Base-by-base conservation (phyloP, 2,888 invertebrate genomes). In the Colostygia pectinataria region DNA sequence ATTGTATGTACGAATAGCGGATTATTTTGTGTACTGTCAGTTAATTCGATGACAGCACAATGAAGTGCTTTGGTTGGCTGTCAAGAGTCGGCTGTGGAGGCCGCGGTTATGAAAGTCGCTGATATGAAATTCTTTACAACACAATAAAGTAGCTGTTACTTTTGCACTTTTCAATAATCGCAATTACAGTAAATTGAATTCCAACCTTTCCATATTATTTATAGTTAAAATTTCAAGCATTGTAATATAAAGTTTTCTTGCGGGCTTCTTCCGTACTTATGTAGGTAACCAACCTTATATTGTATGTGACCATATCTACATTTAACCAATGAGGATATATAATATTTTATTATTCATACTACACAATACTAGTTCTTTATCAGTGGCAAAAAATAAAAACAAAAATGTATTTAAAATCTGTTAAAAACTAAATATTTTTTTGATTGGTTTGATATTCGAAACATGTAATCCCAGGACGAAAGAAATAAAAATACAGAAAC, bases 21-120 rank as follows among this genome's bases (percentile, higher is more conserved):
- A 84, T 83, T 88, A 86, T 84, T 86, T 83, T 81, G 82, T 72
- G 80, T 84, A 80, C 83, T 85, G 88, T 85, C 85, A 82, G 83
- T 83, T 82, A 79, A 77, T 73, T 61, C 68, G 80, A 77, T 84
- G 88, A 86, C 87, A 87, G 84, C 79, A 88, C 85, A 88, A 88
- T 86, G 80, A 80, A 69, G 65, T 72, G 73, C 70, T 81, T 76
- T 76, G 77, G 81, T 71, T 71, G 71, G 71, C 72, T 82, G 81
- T 78, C n/a, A n/a, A n/a, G n/a, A n/a, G n/a, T n/a, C 80, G 73
- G 72, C 73, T 65, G 33, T 33, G 2, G 66, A 68, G 68, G 63
- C 71, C 65, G 64, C 59, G 66, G 64, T 69, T 67, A 74, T 72
- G 71, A 79, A 77, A 71, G 72, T 57, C 62, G 61, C 68, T 70